These are phyloP conservation scores for Limnothrissa miodon DNA, from an alignment of 2,113 vertebrate species.

Conservation along the genomic window DNA sequence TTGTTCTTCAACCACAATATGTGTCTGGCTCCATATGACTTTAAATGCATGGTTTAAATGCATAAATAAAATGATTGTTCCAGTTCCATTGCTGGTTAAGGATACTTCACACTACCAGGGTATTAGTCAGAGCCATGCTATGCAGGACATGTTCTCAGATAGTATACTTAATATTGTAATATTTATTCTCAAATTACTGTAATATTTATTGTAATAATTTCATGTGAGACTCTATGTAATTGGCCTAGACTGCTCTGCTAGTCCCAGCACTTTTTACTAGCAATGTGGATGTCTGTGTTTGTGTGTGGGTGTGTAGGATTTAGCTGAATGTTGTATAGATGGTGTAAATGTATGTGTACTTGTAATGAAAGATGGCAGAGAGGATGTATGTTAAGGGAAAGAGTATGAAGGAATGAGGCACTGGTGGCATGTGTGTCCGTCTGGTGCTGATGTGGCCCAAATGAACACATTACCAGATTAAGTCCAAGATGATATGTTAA, in stretches of 20 bases:
- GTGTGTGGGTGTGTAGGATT: neutral
- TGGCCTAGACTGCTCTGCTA: too few species aligned
- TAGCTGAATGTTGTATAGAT: slow-evolving; percentile 52
- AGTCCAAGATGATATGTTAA: neutral
- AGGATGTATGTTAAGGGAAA: slow-evolving; percentile 29
- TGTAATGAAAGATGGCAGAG: slow-evolving; percentile 38
- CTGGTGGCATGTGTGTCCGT: too few species aligned
- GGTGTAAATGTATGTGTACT: neutral
- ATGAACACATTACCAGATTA: neutral
- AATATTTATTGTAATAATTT: neutral
- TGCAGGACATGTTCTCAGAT: too few species aligned
- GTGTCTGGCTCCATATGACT: too few species aligned
- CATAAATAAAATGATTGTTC: too few species aligned
- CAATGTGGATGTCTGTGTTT: neutral
- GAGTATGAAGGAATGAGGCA: slow-evolving; percentile 25
- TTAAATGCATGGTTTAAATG: too few species aligned
- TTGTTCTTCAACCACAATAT: too few species aligned
- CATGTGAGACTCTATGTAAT: neutral
- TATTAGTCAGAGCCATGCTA: too few species aligned
- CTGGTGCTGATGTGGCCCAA: neutral
- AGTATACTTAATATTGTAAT: too few species aligned
- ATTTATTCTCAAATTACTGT: too few species aligned
- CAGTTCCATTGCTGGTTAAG: too few species aligned
- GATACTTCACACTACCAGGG: too few species aligned
- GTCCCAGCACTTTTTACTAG: neutral